A percentile compares a stretch with the other conserved stretches of the same genome.
phyloP scores from a whole-genome alignment of 2,797 vertebrate genomes.

The Phoebastria nigripes region DNA sequence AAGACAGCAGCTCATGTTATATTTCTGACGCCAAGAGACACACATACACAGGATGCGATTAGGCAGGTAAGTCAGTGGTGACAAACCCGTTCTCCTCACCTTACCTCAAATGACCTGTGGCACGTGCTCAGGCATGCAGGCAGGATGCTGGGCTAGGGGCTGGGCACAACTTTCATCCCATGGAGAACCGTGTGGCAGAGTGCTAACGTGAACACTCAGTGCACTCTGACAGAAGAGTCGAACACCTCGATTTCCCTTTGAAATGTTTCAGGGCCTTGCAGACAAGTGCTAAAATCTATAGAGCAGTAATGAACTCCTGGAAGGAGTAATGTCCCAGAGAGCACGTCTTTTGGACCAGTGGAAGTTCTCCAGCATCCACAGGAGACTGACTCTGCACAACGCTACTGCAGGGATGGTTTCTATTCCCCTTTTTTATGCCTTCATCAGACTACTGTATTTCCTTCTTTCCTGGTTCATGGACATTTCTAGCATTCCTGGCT shows the following conservation, averaged over 20 bases:
- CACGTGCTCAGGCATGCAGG: neutral
- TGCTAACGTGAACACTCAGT: fast-evolving
- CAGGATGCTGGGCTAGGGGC: neutral
- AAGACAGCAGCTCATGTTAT: neutral
- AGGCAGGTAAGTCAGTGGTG: neutral
- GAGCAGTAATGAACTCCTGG: neutral
- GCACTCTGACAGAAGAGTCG: neutral
- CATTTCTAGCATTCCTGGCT: neutral
- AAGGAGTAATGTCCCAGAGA: neutral
- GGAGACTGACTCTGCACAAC: neutral
- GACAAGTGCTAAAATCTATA: neutral
- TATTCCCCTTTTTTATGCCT: neutral
- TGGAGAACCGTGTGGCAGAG: neutral
- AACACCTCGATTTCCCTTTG: neutral
- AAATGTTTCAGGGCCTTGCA: neutral
- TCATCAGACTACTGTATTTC: neutral
- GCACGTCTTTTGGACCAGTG: neutral
- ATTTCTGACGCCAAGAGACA: neutral
- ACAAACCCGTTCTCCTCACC: neutral
- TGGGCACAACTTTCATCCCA: neutral
- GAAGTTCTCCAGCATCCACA: neutral
- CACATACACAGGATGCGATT: neutral
- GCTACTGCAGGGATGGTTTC: neutral
- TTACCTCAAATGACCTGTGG: neutral
- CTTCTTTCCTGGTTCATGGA: neutral